phyloP scores from a whole-genome alignment of 2,888 invertebrate genomes.

The Idaea aversata region DNA sequence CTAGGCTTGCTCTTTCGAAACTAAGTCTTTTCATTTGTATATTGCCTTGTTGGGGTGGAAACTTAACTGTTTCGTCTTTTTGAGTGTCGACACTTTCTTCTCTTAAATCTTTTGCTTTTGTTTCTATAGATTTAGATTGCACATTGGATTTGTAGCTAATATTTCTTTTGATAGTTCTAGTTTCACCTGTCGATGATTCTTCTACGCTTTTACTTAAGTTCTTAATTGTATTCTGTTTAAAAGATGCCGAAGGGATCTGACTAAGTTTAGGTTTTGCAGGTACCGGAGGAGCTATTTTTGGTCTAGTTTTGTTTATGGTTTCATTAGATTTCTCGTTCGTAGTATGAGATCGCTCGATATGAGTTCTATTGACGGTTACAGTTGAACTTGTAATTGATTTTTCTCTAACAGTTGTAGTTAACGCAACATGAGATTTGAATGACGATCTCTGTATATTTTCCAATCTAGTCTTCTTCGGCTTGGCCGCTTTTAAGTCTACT shows the following conservation, averaged over 20 bases:
- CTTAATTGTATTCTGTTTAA: slow-evolving; percentile 38
- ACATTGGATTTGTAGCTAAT: slow-evolving; percentile 45
- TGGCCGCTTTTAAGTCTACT: slow-evolving; percentile 35
- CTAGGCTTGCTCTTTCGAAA: slow-evolving; percentile 74
- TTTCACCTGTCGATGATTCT: slow-evolving; percentile 50
- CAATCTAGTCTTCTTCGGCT: slow-evolving; percentile 51
- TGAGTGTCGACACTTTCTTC: slow-evolving; percentile 30
- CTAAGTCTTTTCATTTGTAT: slow-evolving; percentile 71
- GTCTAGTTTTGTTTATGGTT: slow-evolving; percentile 54
- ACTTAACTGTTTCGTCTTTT: slow-evolving; percentile 29
- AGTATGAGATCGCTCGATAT: slow-evolving; percentile 11
- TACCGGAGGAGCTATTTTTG: slow-evolving; percentile 82
- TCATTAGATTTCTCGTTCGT: slow-evolving; percentile 43
- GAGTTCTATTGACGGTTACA: slow-evolving; percentile 13
- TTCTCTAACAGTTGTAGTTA: slow-evolving; percentile 44
- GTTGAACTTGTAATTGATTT: slow-evolving; percentile 45
- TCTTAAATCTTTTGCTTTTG: slow-evolving; percentile 24
- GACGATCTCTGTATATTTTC: slow-evolving; percentile 58
- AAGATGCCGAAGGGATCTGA: slow-evolving; percentile 44
- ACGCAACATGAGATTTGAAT: slow-evolving; percentile 50
- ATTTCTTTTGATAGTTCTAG: slow-evolving; percentile 56
- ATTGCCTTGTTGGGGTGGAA: slow-evolving; percentile 47
- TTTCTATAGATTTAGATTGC: slow-evolving; percentile 27
- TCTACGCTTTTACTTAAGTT: slow-evolving; percentile 43
- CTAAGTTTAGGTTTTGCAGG: slow-evolving; percentile 81